Conservation (phyloP, 2,888 invertebrate species). For the Rhaphigaster nebulosa region DNA sequence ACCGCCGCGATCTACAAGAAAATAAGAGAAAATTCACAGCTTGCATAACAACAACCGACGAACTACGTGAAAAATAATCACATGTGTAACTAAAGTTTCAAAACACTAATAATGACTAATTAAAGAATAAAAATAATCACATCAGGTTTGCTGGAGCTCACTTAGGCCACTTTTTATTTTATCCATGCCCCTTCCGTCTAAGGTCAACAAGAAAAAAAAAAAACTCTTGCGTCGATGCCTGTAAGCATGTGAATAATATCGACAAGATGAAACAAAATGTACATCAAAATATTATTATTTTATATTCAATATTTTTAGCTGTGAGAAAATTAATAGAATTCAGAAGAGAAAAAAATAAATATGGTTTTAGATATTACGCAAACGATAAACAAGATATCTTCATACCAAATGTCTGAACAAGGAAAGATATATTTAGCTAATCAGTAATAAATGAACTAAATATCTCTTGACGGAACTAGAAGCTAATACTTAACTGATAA, state of each 20-base stretch:
- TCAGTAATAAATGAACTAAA: no score
- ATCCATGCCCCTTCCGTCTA: not conserved
- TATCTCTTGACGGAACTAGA: no score
- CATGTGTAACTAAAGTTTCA: not conserved
- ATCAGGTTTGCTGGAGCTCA: not conserved
- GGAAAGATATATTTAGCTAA: not conserved
- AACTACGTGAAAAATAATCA: not conserved
- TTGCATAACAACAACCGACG: constrained; percentile 1
- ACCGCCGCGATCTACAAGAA: not conserved
- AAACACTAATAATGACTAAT: not conserved
- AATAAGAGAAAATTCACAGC: constrained; percentile 30
- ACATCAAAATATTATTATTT: no score
- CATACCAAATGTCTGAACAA: no score
- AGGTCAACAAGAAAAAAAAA: not conserved
- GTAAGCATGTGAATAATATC: no score
- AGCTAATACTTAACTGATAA: no score
- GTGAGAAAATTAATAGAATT: no score
- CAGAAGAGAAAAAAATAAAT: not conserved
- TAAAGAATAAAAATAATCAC: not conserved
- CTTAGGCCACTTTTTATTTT: not conserved
- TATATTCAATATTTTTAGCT: no score
- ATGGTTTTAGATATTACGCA: not conserved
- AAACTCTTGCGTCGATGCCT: not conserved
- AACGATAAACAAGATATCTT: not conserved
- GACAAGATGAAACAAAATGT: no score